Percentiles rank a stretch among this genome's conserved stretches.
Evolutionary conservation across 2,113 vertebrate genomes (phyloP).

Genomic region (Protobothrops mucrosquamatus): DNA sequence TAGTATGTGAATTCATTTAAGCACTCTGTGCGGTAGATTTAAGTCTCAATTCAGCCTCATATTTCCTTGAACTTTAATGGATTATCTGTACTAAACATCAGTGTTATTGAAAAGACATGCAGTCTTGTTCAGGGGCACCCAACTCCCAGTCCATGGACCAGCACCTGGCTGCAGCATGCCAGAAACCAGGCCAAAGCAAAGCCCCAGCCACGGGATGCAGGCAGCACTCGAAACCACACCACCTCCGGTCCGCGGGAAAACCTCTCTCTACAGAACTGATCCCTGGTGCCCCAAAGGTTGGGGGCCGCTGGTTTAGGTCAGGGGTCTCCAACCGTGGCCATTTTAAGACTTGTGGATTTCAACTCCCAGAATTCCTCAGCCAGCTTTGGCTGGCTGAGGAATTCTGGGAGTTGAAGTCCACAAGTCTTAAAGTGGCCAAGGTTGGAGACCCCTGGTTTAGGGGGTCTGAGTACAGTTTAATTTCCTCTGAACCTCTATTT

Average conservation of each 20-base stretch:
- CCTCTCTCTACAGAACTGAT: not conserved
- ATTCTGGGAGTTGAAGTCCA: too few relatives aligned
- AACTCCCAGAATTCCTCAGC: too few relatives aligned
- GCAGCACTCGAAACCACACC: not conserved
- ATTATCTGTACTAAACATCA: not conserved
- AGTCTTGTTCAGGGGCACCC: too few relatives aligned
- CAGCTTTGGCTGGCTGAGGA: too few relatives aligned
- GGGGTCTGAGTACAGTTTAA: not conserved
- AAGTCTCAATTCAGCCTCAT: not conserved
- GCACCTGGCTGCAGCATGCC: accelerated
- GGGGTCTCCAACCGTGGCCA: too few relatives aligned
- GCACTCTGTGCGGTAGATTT: not conserved
- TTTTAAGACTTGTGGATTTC: too few relatives aligned
- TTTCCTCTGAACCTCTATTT: not conserved
- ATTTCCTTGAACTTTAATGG: not conserved
- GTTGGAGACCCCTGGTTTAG: not conserved
- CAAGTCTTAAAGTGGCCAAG: too few relatives aligned
- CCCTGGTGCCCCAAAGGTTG: not conserved
- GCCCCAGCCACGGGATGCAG: not conserved
- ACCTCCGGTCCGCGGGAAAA: not conserved
- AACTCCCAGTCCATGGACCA: not conserved
- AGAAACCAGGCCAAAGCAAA: not conserved
- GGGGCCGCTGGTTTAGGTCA: not conserved
- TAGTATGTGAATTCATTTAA: not conserved
- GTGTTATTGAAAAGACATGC: not conserved